Evolutionary conservation across 35 echinoderm and acorn worm genomes (phyloP).

Genomic region (Ptychodera flava): DNA sequence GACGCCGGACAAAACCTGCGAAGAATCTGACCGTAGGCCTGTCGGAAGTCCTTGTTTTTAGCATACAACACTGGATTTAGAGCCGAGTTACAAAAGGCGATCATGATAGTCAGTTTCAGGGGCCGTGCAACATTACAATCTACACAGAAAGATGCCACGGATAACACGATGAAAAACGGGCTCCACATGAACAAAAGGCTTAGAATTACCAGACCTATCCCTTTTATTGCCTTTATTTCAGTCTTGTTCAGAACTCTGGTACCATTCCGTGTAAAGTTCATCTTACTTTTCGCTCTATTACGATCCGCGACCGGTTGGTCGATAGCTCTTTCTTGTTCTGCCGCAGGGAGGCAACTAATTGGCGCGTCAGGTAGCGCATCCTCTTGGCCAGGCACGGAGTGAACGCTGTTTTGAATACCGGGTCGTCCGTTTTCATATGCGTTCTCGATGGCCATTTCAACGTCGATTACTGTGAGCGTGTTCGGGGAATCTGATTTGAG

Average conservation of each 20-base stretch:
- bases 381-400: not conserved
- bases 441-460: not conserved
- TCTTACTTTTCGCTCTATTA: not conserved
- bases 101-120: not conserved
- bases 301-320: not conserved
- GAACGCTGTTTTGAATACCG: not conserved
- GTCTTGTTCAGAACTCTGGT: not conserved
- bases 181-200: not conserved
- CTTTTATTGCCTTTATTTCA: not conserved
- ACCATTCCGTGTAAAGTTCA: too few species aligned
- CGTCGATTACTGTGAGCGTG: not conserved
- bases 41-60: not conserved
- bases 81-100: not conserved
- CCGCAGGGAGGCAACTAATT: not conserved
- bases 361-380: not conserved
- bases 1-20: not conserved
- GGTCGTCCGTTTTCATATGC: not conserved
- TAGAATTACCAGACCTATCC: not conserved
- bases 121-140: not conserved
- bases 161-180: not conserved
- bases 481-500: not conserved
- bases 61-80: not conserved
- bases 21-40: not conserved
- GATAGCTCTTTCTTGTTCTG: not conserved
- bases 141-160: not conserved